Evolutionary conservation across 2,113 vertebrate genomes (phyloP).

Genomic region (Callipepla squamata): DNA sequence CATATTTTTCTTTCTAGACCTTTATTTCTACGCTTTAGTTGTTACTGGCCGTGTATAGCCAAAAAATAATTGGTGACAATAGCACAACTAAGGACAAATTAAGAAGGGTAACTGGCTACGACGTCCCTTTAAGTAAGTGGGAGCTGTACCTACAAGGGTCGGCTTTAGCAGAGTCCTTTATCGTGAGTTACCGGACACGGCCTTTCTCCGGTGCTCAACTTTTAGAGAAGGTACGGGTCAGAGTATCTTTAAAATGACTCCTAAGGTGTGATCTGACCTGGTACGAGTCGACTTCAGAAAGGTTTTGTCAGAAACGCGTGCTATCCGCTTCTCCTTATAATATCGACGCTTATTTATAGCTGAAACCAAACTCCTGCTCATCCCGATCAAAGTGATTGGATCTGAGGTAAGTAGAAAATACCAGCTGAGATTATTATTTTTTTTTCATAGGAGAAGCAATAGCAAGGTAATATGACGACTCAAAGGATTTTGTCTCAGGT

Average conservation of each 20-base stretch:
- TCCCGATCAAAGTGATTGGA: background rate
- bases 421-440: background rate
- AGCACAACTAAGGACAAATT: background rate
- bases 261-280: background rate
- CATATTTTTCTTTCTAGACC: background rate
- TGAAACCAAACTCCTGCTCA: background rate
- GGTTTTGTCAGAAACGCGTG: background rate
- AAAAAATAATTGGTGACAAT: background rate
- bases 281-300: background rate
- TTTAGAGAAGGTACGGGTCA: background rate
- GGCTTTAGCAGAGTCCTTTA: background rate
- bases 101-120: background rate
- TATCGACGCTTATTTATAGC: background rate
- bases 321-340: background rate
- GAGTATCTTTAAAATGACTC: background rate
- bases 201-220: background rate
- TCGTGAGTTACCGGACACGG: background rate
- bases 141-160: background rate
- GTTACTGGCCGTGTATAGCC: background rate
- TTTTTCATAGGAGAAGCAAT: background rate
- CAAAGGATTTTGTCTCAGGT: constrained; percentile 5
- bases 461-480: background rate
- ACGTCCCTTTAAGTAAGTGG: background rate
- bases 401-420: background rate
- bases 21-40: background rate